Conservation (phyloP, 2,888 invertebrate species). For the Idaea dimidiata region DNA sequence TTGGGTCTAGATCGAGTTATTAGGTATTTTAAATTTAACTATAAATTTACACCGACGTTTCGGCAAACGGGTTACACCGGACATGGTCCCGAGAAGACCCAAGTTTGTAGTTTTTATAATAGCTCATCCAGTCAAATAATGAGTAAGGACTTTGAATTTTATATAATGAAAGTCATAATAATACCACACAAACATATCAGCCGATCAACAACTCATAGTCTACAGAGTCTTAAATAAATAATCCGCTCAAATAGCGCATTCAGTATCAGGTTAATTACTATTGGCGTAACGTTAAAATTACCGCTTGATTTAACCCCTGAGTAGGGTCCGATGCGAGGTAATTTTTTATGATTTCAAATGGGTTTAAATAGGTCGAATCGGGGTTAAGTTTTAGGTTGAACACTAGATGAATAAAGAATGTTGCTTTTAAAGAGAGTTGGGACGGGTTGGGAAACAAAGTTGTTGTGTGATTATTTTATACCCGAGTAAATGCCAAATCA, state of each 20-base stretch:
- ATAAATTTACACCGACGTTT: too few relatives aligned
- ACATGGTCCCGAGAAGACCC: too few relatives aligned
- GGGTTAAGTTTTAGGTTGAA: conserved; percentile 5
- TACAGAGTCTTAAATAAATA: conserved; percentile 39
- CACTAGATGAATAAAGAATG: not conserved
- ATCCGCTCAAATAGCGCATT: conserved; percentile 44
- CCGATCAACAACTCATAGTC: not conserved
- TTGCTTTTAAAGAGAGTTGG: not conserved
- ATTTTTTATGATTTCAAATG: conserved; percentile 39
- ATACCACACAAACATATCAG: not conserved
- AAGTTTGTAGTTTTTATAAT: too few relatives aligned
- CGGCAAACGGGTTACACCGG: too few relatives aligned
- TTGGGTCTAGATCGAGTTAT: too few relatives aligned
- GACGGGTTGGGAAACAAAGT: not conserved
- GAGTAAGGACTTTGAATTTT: too few relatives aligned
- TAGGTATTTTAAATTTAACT: too few relatives aligned
- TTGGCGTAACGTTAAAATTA: conserved; percentile 50
- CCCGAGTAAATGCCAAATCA: too few relatives aligned
- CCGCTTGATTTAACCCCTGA: conserved; percentile 55
- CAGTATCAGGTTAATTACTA: conserved; percentile 53
- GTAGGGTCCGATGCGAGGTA: conserved; percentile 41
- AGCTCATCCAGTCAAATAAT: too few relatives aligned
- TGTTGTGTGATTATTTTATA: conserved; percentile 6
- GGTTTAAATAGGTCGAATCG: conserved; percentile 25
- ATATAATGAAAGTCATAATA: too few relatives aligned